phyloP scores from a whole-genome alignment of 2,888 invertebrate species.

The Laothoe populi region DNA sequence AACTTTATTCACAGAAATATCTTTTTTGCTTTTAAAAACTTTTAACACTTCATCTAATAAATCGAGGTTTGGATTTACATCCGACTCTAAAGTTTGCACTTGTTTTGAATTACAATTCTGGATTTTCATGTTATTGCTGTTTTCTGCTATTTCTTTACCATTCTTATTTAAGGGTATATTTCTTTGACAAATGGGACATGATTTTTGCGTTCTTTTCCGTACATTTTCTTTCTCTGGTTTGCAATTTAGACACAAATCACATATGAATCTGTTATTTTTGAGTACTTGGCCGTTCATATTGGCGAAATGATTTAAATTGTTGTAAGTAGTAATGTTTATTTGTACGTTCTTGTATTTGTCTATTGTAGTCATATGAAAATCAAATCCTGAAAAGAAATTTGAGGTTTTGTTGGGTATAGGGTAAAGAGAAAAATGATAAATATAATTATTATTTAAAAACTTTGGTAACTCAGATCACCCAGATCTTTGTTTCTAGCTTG shows the following conservation, averaged over 20 bases:
- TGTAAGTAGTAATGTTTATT: slow-evolving; percentile 65
- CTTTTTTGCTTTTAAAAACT: slow-evolving; percentile 69
- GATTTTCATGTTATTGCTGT: neutral
- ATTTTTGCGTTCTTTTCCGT: slow-evolving; percentile 42
- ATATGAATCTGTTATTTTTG: slow-evolving; percentile 48
- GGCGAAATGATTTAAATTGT: slow-evolving; percentile 24
- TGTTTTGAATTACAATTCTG: slow-evolving; percentile 43
- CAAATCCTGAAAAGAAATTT: slow-evolving; percentile 34
- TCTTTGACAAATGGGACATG: slow-evolving; percentile 56
- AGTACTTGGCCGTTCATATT: slow-evolving; percentile 16
- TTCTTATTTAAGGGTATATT: slow-evolving; percentile 29
- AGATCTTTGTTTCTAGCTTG: too few species aligned
- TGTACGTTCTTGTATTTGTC: slow-evolving; percentile 50
- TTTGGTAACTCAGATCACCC: too few species aligned
- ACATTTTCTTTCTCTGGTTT: slow-evolving; percentile 41
- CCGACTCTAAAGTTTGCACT: slow-evolving; percentile 60
- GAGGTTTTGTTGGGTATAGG: neutral
- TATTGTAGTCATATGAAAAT: slow-evolving; percentile 59
- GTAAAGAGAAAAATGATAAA: too few species aligned
- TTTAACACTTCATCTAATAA: slow-evolving; percentile 73
- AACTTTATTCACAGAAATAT: slow-evolving; percentile 38
- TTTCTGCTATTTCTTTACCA: slow-evolving; percentile 27
- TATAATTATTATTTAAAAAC: too few species aligned
- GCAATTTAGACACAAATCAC: slow-evolving; percentile 63
- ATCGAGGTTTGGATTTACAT: slow-evolving; percentile 53